phyloP scores from a whole-genome alignment of 2,888 invertebrate genomes.

The Leptinotarsa juncta region DNA sequence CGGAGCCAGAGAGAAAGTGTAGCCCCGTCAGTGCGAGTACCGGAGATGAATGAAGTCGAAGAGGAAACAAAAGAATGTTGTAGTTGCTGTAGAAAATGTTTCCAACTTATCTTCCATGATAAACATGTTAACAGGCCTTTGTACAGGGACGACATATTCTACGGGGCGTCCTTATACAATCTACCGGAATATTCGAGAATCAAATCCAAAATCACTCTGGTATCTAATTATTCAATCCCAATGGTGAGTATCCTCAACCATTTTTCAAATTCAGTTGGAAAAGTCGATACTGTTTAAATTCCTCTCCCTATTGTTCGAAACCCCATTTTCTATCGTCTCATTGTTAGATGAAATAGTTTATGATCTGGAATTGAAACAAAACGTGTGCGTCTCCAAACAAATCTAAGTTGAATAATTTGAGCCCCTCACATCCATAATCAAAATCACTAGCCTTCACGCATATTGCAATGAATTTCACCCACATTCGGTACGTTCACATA shows the following conservation, averaged over 20 bases:
- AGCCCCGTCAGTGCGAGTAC: slow-evolving; percentile 22
- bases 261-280: neutral
- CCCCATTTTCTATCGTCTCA: too few relatives aligned
- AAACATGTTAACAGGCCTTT: slow-evolving; percentile 66
- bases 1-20: slow-evolving; percentile 1
- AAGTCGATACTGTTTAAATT: neutral
- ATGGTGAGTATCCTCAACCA: neutral
- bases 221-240: neutral
- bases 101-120: neutral
- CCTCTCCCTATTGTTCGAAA: too few relatives aligned
- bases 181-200: slow-evolving; percentile 42
- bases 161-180: slow-evolving; percentile 62
- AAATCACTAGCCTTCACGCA: too few relatives aligned
- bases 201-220: slow-evolving; percentile 22
- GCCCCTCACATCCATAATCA: too few relatives aligned
- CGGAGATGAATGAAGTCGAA: slow-evolving; percentile 46
- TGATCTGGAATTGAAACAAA: too few relatives aligned
- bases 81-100: slow-evolving; percentile 31
- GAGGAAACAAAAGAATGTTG: neutral
- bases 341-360: too few relatives aligned
- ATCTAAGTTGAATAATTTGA: too few relatives aligned
- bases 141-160: slow-evolving; percentile 79
- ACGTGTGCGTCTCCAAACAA: too few relatives aligned
- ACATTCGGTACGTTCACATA: too few relatives aligned
- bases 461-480: too few relatives aligned